Evolutionary conservation across 1,140 invertebrate species (phyloP).

Genomic region (Augochlora pura): DNA sequence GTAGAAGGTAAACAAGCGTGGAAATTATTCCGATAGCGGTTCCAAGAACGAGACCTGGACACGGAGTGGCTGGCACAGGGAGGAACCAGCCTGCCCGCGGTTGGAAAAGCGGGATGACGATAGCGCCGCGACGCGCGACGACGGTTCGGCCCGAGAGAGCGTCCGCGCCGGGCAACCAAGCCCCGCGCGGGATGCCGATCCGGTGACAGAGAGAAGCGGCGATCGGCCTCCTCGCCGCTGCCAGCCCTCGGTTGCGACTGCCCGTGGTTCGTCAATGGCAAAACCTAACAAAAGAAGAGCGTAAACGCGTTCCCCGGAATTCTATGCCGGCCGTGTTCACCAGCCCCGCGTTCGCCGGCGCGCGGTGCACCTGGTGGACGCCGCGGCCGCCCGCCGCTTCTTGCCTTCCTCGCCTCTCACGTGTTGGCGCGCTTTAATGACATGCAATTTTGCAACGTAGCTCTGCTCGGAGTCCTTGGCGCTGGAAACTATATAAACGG

Average conservation of each 20-base stretch:
- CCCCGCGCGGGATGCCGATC: constrained; percentile 47
- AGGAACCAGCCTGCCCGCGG: not conserved
- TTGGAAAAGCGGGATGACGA: not conserved
- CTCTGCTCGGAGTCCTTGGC: constrained; percentile 76
- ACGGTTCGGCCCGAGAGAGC: too few relatives aligned
- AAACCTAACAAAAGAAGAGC: constrained; percentile 38
- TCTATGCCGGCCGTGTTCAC: constrained; percentile 11
- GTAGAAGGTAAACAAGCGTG: constrained; percentile 44
- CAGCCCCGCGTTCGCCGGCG: too few relatives aligned
- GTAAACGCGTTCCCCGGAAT: constrained; percentile 37
- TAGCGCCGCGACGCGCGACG: not conserved
- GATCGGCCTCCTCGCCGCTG: not conserved
- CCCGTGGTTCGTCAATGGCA: too few relatives aligned
- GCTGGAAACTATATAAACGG: constrained; percentile 79
- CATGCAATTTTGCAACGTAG: constrained; percentile 79
- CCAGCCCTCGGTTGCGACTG: too few relatives aligned
- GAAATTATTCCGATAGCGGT: constrained; percentile 27
- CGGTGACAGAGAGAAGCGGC: constrained; percentile 47
- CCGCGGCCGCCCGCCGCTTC: constrained; percentile 10
- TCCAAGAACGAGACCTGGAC: constrained; percentile 17
- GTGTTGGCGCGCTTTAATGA: constrained; percentile 72
- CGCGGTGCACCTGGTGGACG: not conserved
- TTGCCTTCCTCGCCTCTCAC: constrained; percentile 57
- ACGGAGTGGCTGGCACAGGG: constrained; percentile 6
- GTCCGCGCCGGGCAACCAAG: too few relatives aligned